Evolutionary conservation across 2,888 invertebrate genomes (phyloP), one percentile per base, ranked within the genome.

Genomic region (Xylophagus ater): DNA sequence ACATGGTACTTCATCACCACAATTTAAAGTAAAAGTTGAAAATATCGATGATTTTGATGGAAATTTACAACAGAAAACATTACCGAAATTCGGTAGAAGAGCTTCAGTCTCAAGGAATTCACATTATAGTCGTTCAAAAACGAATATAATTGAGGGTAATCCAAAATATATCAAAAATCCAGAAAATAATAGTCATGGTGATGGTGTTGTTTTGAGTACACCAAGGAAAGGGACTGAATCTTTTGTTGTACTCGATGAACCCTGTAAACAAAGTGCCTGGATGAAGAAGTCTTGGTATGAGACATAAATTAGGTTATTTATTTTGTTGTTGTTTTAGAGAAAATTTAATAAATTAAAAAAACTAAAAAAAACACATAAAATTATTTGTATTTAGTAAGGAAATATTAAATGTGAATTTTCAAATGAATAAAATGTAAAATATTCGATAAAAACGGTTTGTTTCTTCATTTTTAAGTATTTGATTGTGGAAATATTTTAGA

Each of bases 251-350:
- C 49, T 64, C 3, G 54, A 62, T 19, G 61, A 63, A 33, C 60
- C 60, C 1, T 56, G 55, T 41, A 59, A 60, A 41, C 57, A 58
- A 47, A 58, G 53, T 49, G 55, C 54, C 36, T 62, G 62, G 62
- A 62, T 61, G 60, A 58, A 62, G 36, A 59, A 60, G 40, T 55
- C 57, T 13, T 62, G 62, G 62, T 62, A 62, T 45, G 60, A 60
- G 38, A 53, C 56, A 15, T 59, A 57, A 51, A 37, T n/a, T n/a
- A n/a, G n/a, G n/a, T n/a, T n/a, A n/a, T n/a, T n/a, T n/a, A n/a
- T n/a, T n/a, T n/a, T n/a, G n/a, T n/a, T n/a, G n/a, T n/a, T n/a
- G n/a, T n/a, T n/a, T n/a, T n/a, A n/a, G n/a, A n/a, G n/a, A n/a
- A n/a, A n/a, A n/a, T n/a, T n/a, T n/a, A n/a, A n/a, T n/a, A n/a